Percentiles rank a stretch among this genome's conserved stretches.
Conservation (phyloP, 1,140 invertebrate species). For the Globodera ellingtonae region DNA sequence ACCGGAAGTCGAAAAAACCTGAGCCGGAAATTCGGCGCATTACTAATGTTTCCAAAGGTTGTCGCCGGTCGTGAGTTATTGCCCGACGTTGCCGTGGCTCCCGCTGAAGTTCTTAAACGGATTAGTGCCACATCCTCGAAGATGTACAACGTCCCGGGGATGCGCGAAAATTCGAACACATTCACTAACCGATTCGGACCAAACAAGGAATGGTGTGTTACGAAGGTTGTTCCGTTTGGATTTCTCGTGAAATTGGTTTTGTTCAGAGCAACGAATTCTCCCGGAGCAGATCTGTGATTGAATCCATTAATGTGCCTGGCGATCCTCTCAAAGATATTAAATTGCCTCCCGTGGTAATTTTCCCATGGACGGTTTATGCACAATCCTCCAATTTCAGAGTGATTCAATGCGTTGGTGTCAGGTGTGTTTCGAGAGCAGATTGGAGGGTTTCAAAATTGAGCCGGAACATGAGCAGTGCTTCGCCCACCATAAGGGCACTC, state of each 20-base stretch:
- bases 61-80: conserved; percentile 23
- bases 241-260: conserved; percentile 6
- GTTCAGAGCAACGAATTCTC: conserved; percentile 39
- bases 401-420: conserved; percentile 33
- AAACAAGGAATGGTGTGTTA: conserved; percentile 37
- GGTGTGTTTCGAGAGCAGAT: conserved; percentile 31
- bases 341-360: conserved; percentile 9
- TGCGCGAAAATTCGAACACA: background rate
- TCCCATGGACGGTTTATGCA: background rate
- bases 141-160: background rate
- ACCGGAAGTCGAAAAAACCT: too few species aligned
- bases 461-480: conserved; percentile 26
- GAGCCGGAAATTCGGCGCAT: background rate
- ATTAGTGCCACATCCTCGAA: conserved; percentile 7
- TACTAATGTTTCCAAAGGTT: conserved; percentile 9
- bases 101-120: conserved; percentile 17
- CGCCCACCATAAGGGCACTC: conserved; percentile 44
- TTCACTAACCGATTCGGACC: conserved; percentile 24
- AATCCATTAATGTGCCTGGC: background rate
- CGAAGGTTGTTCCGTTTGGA: conserved; percentile 30
- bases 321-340: conserved; percentile 20
- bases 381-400: conserved; percentile 17
- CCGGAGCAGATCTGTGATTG: conserved; percentile 26
- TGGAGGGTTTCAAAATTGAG: conserved; percentile 16
- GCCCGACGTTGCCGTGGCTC: conserved; percentile 31